phyloP scores from a whole-genome alignment of 2,888 invertebrate species.

The Drosophila cognata region DNA sequence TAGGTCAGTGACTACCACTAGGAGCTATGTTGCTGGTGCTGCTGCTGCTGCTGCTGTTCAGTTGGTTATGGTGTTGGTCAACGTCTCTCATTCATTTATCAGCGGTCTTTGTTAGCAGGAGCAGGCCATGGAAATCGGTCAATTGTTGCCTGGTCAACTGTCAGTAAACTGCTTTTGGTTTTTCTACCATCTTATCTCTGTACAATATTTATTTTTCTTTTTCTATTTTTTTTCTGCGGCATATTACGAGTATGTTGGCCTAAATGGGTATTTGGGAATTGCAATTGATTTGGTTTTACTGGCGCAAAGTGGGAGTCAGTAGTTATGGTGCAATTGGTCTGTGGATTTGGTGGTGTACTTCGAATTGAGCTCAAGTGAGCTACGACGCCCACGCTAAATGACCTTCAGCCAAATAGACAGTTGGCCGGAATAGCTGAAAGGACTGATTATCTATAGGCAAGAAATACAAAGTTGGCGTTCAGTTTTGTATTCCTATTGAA shows the following conservation, averaged over 20 bases:
- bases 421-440: neutral
- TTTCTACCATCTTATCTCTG: slow-evolving; percentile 12
- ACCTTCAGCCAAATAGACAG: slow-evolving; percentile 39
- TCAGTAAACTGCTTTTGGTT: slow-evolving; percentile 62
- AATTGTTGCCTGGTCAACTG: slow-evolving; percentile 77
- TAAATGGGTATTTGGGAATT: slow-evolving; percentile 52
- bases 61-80: slow-evolving; percentile 70
- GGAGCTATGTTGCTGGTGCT: slow-evolving; percentile 43
- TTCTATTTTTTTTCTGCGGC: slow-evolving; percentile 16
- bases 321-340: neutral
- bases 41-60: slow-evolving; percentile 25
- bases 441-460: neutral
- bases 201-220: slow-evolving; percentile 1
- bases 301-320: neutral
- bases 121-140: slow-evolving; percentile 70
- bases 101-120: slow-evolving; percentile 44
- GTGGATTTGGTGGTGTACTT: neutral
- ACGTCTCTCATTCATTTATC: slow-evolving; percentile 79
- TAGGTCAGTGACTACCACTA: slow-evolving; percentile 73
- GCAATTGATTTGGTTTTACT: slow-evolving; percentile 31
- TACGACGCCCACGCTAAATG: slow-evolving; percentile 24
- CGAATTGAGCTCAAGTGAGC: slow-evolving; percentile 23
- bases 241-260: slow-evolving; percentile 60
- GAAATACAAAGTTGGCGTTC: neutral
- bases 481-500: neutral